phyloP scores from a whole-genome alignment of 1,140 invertebrate species.

The Diorhabda sublineata region DNA sequence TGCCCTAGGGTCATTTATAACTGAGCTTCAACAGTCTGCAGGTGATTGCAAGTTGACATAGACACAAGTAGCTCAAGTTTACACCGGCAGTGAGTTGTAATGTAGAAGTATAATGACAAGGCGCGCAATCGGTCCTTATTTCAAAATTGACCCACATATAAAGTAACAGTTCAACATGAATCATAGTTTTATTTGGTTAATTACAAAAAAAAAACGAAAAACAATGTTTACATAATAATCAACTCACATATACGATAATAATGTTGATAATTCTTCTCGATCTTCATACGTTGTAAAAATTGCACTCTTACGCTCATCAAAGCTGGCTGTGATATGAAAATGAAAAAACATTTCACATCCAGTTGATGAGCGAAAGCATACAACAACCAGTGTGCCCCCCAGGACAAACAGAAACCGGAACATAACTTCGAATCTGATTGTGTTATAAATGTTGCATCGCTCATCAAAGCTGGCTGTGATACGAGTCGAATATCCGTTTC shows the following conservation, averaged over 20 bases:
- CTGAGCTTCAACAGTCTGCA: too few relatives aligned
- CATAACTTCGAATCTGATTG: not conserved
- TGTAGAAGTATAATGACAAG: too few relatives aligned
- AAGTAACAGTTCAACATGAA: too few relatives aligned
- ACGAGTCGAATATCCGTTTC: conserved; percentile 51
- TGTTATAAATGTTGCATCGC: conserved; percentile 53
- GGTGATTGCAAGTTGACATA: too few relatives aligned
- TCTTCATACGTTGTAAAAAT: conserved; percentile 13
- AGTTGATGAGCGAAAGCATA: conserved; percentile 61
- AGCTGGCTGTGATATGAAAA: conserved; percentile 87
- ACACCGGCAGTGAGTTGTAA: too few relatives aligned
- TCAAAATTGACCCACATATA: too few relatives aligned
- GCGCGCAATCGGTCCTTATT: too few relatives aligned
- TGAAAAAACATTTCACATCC: conserved; percentile 71
- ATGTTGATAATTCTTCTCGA: not conserved
- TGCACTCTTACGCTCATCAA: conserved; percentile 70
- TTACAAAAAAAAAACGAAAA: not conserved
- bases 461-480: conserved; percentile 83
- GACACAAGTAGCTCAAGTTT: too few relatives aligned
- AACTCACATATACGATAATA: not conserved
- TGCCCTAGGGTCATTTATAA: too few relatives aligned
- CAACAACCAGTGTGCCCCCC: conserved; percentile 14
- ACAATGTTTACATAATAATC: not conserved
- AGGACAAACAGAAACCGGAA: not conserved
- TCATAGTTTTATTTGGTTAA: too few relatives aligned